A percentile compares a stretch with the other conserved stretches of the same genome.
Conservation (phyloP, 37 sponge, comb jelly and placozoan species). For the Ephydatia muelleri region DNA sequence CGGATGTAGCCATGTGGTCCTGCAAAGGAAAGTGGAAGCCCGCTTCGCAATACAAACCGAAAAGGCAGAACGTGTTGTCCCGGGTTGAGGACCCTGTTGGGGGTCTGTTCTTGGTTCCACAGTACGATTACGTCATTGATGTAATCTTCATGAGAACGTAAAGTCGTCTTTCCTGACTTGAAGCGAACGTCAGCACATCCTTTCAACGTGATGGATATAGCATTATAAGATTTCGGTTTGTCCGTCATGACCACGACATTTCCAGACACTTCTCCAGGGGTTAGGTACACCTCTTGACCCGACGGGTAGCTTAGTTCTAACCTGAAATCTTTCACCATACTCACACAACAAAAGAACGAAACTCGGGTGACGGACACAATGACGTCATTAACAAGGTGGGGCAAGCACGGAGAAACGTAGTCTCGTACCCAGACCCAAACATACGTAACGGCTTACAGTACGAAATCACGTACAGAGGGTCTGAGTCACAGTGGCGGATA, state of each 20-base stretch:
- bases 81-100: constrained; percentile 18
- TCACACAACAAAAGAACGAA: no score
- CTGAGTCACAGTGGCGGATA: no score
- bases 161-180: no score
- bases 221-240: constrained; percentile 38
- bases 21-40: constrained; percentile 25
- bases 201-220: constrained; percentile 27
- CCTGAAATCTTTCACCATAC: neutral
- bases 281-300: neutral
- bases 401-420: no score
- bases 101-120: constrained; percentile 26
- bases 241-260: constrained; percentile 3
- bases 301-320: neutral
- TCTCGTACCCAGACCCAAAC: no score
- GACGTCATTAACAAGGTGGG: no score
- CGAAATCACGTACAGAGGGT: no score
- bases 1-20: constrained; percentile 50
- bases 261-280: constrained; percentile 29
- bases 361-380: no score
- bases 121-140: constrained; percentile 11
- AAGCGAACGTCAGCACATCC: constrained; percentile 66
- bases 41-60: constrained; percentile 28
- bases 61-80: constrained; percentile 54
- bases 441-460: no score
- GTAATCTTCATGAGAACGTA: constrained; percentile 31